Evolutionary conservation across 2,797 vertebrate species (phyloP), one percentile per base, ranked within the genome.

Genomic region (Pangasius djambal): DNA sequence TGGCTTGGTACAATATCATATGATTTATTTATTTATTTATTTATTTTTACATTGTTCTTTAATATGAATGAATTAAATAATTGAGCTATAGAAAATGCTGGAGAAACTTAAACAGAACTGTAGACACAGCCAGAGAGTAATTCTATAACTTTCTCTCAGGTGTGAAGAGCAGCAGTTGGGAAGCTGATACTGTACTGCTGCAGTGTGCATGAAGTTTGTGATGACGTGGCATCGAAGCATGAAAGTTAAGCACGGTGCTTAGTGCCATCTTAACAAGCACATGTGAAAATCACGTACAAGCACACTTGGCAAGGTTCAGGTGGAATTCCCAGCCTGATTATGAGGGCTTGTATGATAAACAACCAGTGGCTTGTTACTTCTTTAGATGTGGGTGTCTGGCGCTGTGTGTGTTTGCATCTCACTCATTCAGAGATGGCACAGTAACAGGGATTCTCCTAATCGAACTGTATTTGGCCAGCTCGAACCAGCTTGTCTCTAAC

Each of bases 181-280:
- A 79, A 59, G 79, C 79, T 82, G 55, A 61, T 82, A 61, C 28
- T 61, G 4, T 63, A n/a, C 74, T 61, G 91, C 31, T 15, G 69
- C 70, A 44, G 85, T 74, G 50, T 88, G 91, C 89, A 88, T 89
- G 93, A 93, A 92, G 92, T 94, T 93, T 94, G 93, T 94, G 93
- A 96, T 94, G 93, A 94, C 93, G 91, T 90, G 89, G 90, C 90
- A 79, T 89, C 91, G 91, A 94, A 92, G 93, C 91, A 90, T 95
- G 92, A 94, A 94, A 89, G 89, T 52, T 89, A 94, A 93, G 87
- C 94, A 93, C 90, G 40, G 44, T 37, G 72, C 86, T 67, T 72
- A 59, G 82, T 90, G 91, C 92, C 34, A 59, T 40, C 52, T 48
- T 83, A 69, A 86, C 75, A 10, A 75, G 79, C 67, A 83, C n/a